phyloP scores from a whole-genome alignment of 2,888 invertebrate species.

The Diplazon laetatorius region DNA sequence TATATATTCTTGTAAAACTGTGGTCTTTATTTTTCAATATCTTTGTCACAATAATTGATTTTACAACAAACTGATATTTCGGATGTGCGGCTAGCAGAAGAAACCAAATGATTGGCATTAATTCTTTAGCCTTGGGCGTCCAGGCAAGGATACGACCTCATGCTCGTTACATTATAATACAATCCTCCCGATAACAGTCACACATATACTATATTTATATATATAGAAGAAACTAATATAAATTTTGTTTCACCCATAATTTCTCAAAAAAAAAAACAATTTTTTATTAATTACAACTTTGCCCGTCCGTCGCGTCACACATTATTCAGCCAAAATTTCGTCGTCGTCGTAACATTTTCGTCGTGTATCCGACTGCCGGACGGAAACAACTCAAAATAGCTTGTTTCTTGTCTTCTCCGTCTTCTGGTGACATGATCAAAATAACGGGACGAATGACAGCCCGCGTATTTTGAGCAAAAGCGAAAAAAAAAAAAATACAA shows the following conservation, averaged over 20 bases:
- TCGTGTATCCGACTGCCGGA: conserved; percentile 13
- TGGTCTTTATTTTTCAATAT: conserved; percentile 73
- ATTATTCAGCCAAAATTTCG: neutral
- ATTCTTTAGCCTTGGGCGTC: conserved; percentile 9
- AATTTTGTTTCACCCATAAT: conserved; percentile 9
- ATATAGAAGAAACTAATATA: conserved; percentile 19
- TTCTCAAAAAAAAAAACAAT: conserved; percentile 14
- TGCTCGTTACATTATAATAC: conserved; percentile 4
- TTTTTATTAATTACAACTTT: conserved; percentile 2
- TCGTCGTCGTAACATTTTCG: conserved; percentile 8
- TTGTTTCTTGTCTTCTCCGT: neutral
- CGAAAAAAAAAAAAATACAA: conserved; percentile 23
- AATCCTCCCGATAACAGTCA: conserved; percentile 27
- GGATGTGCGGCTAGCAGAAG: conserved; percentile 26
- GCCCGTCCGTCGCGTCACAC: conserved; percentile 10
- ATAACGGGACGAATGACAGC: conserved; percentile 7
- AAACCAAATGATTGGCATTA: conserved; percentile 22
- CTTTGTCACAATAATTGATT: conserved; percentile 60
- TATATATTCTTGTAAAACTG: conserved; percentile 71
- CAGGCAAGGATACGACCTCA: conserved; percentile 12
- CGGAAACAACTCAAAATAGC: conserved; percentile 24
- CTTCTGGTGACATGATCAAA: conserved; percentile 18
- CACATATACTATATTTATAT: conserved; percentile 4
- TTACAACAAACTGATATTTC: conserved; percentile 58
- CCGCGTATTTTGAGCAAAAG: conserved; percentile 13